These are phyloP conservation scores for Zaprionus kolodkinae DNA, from an alignment of 1,140 invertebrate species.

Conservation along the genomic window DNA sequence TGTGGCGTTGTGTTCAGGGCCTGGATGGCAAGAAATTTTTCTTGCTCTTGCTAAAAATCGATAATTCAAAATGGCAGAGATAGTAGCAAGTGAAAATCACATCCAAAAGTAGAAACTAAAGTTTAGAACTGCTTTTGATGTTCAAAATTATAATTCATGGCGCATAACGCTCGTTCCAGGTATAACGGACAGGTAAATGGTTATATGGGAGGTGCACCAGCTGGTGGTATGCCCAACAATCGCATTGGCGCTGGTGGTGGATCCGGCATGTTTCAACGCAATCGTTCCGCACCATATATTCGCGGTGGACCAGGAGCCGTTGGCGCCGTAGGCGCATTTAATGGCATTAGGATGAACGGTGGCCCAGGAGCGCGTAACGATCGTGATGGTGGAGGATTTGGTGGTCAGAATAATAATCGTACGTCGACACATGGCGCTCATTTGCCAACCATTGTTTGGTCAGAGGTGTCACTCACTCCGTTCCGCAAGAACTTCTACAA, in stretches of 20 bases:
- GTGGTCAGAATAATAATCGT: slow-evolving; percentile 69
- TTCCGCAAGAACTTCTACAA: slow-evolving; percentile 98
- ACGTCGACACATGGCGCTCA: slow-evolving; percentile 87
- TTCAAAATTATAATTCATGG: slow-evolving; percentile 70
- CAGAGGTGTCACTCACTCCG: slow-evolving; percentile 88
- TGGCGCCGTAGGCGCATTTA: slow-evolving; percentile 35
- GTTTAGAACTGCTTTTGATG: slow-evolving; percentile 55
- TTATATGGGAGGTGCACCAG: slow-evolving; percentile 56
- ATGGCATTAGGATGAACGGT: slow-evolving; percentile 57
- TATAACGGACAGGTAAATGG: slow-evolving; percentile 74
- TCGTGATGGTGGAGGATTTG: slow-evolving; percentile 42
- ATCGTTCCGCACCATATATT: slow-evolving; percentile 68
- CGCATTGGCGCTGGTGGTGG: slow-evolving; percentile 68
- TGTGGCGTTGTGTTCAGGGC: slow-evolving; percentile 6
- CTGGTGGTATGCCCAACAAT: slow-evolving; percentile 67
- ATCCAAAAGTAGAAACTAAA: slow-evolving; percentile 54
- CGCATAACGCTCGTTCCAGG: slow-evolving; percentile 62
- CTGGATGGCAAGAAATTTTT: slow-evolving; percentile 30
- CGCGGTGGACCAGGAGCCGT: slow-evolving; percentile 55
- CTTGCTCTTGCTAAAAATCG: slow-evolving; percentile 62
- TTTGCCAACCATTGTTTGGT: slow-evolving; percentile 92
- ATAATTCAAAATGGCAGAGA: slow-evolving; percentile 76
- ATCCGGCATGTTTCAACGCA: slow-evolving; percentile 70
- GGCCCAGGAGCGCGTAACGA: slow-evolving; percentile 47
- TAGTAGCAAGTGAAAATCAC: slow-evolving; percentile 62